Evolutionary conservation across 2,888 invertebrate species (phyloP), one percentile per base, ranked within the genome.

Genomic region (Philereme transversata): DNA sequence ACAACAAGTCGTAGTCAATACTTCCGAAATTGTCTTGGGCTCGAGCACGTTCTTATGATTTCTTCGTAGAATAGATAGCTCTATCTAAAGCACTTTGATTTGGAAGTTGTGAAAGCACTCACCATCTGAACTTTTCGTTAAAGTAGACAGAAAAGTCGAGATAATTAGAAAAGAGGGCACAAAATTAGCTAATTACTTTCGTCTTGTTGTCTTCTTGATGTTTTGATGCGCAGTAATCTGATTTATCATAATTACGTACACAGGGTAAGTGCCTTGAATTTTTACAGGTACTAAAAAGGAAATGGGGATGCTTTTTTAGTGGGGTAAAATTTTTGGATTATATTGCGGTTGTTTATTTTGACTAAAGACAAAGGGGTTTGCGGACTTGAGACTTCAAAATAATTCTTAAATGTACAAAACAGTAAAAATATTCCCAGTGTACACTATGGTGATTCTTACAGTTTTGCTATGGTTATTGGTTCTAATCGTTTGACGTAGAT

Each of bases 181-280:
- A 46, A 61, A 65, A 60, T 62, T 65, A 46, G 33, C 46, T 67
- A 60, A 69, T 69, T 65, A 67, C 65, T 62, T 45, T 53, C 64
- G 61, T 61, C 60, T 58, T 61, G 64, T 64, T 57, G 59, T 63
- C 59, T 62, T 34, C 51, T 55, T 63, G 56, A 64, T 69, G 63
- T 70, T 68, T 68, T 70, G 69, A 70, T 66, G 70, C 62, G 63
- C 58, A 66, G 60, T 70, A 66, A 70, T 68, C 66, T 50, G 58
- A 70, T 70, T 68, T 66, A 70, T 62, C 65, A 68, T 68, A 69
- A 70, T 70, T 65, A 70, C 50, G 22, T 36, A 53, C 4, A 9
- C 22, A 22, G 57, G 47, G 62, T 53, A 56, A 57, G 62, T 59
- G 48, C 64, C 60, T 38, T 59, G 57, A 66, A 58, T 68, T 66